Percentiles rank a stretch among this genome's conserved stretches.
Evolutionary conservation across 2,113 vertebrate species (phyloP).

Genomic region (Mungos mungo): DNA sequence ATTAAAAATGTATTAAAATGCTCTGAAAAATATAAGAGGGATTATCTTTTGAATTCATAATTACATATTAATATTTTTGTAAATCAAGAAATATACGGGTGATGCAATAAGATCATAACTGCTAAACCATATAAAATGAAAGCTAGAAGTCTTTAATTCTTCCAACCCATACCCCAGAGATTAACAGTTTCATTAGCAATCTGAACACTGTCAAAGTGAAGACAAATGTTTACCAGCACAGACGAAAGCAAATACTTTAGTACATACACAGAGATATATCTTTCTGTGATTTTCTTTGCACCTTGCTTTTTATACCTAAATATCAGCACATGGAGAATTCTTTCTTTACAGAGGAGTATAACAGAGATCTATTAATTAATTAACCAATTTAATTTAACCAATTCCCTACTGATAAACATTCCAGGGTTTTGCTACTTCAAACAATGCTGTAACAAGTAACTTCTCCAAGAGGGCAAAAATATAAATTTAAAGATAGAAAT

Average conservation of each 20-base stretch:
- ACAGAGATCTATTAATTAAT: not conserved
- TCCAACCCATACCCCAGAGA: not conserved
- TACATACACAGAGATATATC: not conserved
- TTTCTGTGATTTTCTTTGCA: not conserved
- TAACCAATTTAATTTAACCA: not conserved
- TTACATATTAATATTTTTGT: constrained; percentile 4
- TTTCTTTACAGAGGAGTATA: not conserved
- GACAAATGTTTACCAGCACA: not conserved
- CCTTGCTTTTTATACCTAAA: not conserved
- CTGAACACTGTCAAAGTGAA: not conserved
- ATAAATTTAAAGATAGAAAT: constrained; percentile 33
- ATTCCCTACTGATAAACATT: not conserved
- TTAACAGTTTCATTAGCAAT: not conserved
- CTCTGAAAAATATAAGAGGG: constrained; percentile 4
- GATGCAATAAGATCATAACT: not conserved
- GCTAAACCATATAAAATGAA: not conserved
- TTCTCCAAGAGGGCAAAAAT: not conserved
- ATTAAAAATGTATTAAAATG: not conserved
- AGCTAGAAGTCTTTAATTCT: not conserved
- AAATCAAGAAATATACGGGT: not conserved
- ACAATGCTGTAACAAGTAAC: constrained; percentile 18
- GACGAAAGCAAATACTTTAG: not conserved
- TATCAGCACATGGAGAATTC: not conserved
- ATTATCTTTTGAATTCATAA: constrained; percentile 4
- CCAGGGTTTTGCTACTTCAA: not conserved